Conservation (phyloP, 2,113 vertebrate genomes). For the Martes martes region DNA sequence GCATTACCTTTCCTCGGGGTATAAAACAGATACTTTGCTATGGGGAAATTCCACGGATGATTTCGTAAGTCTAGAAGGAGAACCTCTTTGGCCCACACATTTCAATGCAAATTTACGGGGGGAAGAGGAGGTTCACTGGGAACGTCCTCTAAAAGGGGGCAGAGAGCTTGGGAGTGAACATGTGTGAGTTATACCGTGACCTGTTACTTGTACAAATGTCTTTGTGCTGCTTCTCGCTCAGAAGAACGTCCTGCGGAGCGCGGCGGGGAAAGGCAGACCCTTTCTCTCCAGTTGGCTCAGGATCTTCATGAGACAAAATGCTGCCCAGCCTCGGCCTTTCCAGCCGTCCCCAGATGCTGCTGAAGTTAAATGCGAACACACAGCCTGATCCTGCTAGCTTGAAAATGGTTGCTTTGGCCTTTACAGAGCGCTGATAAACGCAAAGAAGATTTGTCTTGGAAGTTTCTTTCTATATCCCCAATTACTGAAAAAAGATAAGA, state of each 20-base stretch:
- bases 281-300: not conserved
- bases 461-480: not conserved
- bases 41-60: not conserved
- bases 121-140: not conserved
- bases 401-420: not conserved
- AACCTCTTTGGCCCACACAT: not conserved
- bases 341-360: not conserved
- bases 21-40: not conserved
- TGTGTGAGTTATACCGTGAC: not conserved
- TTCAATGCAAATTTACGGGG: not conserved
- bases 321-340: not conserved
- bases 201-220: not conserved
- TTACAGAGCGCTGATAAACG: not conserved
- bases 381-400: not conserved
- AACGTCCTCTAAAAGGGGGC: not conserved
- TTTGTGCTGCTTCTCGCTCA: not conserved
- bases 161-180: not conserved
- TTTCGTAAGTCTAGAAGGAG: not conserved
- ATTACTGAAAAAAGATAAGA: not conserved
- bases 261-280: not conserved
- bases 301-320: not conserved
- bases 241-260: not conserved
- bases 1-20: not conserved
- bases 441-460: not conserved
- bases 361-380: not conserved